Evolutionary conservation across 1,140 invertebrate genomes (phyloP), one percentile per base, ranked within the genome.

Genomic region (Mactra quadrangularis): DNA sequence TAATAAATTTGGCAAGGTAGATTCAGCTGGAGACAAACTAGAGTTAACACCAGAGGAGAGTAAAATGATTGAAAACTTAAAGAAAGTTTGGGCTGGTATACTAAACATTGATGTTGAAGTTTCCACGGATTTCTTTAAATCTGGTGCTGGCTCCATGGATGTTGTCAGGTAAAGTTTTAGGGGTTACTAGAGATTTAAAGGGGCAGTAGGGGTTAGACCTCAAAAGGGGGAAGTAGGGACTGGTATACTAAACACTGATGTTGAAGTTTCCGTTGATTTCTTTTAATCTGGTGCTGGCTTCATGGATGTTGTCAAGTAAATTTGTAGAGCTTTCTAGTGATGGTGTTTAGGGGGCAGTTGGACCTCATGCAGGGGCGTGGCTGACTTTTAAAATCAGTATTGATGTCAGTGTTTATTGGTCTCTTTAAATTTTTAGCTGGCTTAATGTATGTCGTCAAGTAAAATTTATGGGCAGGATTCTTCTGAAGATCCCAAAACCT

Each of bases 241-340:
- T 82, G 95, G 95, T 7, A 99, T 99, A 87, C 93, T 99, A 0
- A 96, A 95, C 84, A 93, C 95, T 0, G 95, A 91, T 27, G 94
- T 99, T 7, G 95, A 96, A 1, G 94, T 96, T 2, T 94, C 95
- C 0, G 97, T 97, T 0, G 97, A 99, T 91, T 99, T 99, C 92
- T 99, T 99, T 92, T 95, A 95, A 15, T 95, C 95, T 52, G 98
- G 98, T 33, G 98, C 97, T 25, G 96, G 97, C 0, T 98, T 97
- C 11, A 99, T 99, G 97, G 98, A 99, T 91, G 97, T 99, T 9
- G n/a, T n/a, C n/a, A n/a, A n/a, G n/a, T n/a, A n/a, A n/a, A n/a
- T n/a, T n/a, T n/a, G n/a, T n/a, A n/a, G n/a, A n/a, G n/a, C n/a
- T n/a, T n/a, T n/a, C n/a, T n/a, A n/a, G n/a, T n/a, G n/a, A n/a